Base-by-base conservation (phyloP, 1,140 invertebrate genomes). In the Nixonia krombeini region DNA sequence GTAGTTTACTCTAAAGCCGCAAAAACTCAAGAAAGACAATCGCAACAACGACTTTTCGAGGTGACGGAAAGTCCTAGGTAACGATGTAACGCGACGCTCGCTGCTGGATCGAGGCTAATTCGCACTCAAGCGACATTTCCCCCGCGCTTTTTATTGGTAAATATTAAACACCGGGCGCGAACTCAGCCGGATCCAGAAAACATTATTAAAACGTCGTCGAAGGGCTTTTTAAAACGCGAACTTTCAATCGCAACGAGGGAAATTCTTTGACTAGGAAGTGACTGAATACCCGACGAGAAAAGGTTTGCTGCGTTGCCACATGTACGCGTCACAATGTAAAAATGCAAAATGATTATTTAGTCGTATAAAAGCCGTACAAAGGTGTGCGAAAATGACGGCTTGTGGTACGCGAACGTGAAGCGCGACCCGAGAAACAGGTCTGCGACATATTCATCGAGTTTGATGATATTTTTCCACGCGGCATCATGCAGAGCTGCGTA, bases 401-500 rank as follows among this genome's bases (percentile, higher is more conserved):
- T n/a, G 13, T 21, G 16, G 15, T 21, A 12, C 25, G 28, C 28
- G 12, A 17, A 13, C 18, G 25, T 33, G 12, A 31, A 35, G n/a
- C n/a, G n/a, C n/a, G n/a, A n/a, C n/a, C n/a, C n/a, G n/a, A n/a
- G n/a, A n/a, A n/a, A n/a, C n/a, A n/a, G n/a, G n/a, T n/a, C n/a
- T n/a, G n/a, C n/a, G n/a, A n/a, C n/a, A n/a, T n/a, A 8, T 8
- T 21, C 15, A 31, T 41, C 44, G 29, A 13, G 56, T 45, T 57
- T 42, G 46, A 50, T 41, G 40, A 26, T 21, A 49, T 52, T 75
- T 80, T 77, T 81, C 52, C 56, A 25, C 61, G 72, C 71, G 75
- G 81, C 81, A 85, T 83, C 78, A 78, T 76, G 77, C 76, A 72
- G 83, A 84, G 81, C 82, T 75, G 83, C 83, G 83, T 84, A 85